phyloP scores from a whole-genome alignment of 2,888 invertebrate species.

The Oxystoma pomonae region DNA sequence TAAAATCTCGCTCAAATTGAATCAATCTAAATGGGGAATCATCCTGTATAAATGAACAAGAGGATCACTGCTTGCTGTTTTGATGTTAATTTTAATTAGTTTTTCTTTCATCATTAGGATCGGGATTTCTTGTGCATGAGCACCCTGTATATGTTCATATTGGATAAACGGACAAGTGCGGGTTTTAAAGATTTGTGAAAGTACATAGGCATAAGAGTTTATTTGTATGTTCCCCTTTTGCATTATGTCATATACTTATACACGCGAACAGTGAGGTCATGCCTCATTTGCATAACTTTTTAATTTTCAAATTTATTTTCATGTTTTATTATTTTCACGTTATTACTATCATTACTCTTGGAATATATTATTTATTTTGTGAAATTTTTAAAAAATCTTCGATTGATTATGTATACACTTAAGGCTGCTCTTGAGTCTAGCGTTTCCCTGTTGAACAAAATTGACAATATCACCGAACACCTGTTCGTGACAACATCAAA shows the following conservation, averaged over 20 bases:
- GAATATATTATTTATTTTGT: too few relatives aligned
- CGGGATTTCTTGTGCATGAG: too few relatives aligned
- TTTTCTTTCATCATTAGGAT: too few relatives aligned
- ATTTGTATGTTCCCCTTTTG: conserved; percentile 4
- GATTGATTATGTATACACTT: too few relatives aligned
- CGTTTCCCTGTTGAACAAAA: too few relatives aligned
- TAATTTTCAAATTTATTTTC: neutral
- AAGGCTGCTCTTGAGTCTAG: too few relatives aligned
- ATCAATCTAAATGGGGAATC: too few relatives aligned
- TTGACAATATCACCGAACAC: too few relatives aligned
- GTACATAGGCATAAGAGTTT: conserved; percentile 11
- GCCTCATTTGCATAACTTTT: neutral
- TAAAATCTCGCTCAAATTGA: too few relatives aligned
- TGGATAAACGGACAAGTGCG: neutral
- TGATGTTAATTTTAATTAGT: too few relatives aligned
- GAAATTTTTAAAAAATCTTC: neutral
- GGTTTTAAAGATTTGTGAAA: conserved; percentile 14
- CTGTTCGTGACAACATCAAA: neutral
- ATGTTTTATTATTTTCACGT: neutral
- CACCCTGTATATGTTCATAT: neutral
- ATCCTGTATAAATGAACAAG: too few relatives aligned
- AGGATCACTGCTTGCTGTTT: too few relatives aligned
- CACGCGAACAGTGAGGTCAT: neutral
- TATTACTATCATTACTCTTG: neutral
- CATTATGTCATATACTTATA: neutral